Conservation (phyloP, 2,113 vertebrate genomes). For the Vidua macroura region DNA sequence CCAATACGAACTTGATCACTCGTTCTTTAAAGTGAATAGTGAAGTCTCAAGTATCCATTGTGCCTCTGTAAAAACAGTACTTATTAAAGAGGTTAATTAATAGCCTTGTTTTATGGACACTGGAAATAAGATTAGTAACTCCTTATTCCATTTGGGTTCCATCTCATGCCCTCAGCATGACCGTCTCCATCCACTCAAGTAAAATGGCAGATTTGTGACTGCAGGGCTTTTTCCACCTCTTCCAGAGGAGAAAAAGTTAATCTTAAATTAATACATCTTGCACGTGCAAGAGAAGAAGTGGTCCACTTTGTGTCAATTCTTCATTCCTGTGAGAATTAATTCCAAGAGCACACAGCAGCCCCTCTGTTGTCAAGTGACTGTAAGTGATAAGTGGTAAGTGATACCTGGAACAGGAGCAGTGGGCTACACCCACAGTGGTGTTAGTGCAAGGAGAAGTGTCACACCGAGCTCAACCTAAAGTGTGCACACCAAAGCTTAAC, state of each 20-base stretch:
- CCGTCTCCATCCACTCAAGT: not conserved
- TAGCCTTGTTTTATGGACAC: not conserved
- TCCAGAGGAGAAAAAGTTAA: not conserved
- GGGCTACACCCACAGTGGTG: not conserved
- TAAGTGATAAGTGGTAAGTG: not conserved
- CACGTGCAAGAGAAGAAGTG: not conserved
- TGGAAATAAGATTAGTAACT: not conserved
- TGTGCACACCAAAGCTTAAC: not conserved
- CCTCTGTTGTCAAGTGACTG: not conserved
- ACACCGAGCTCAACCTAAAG: not conserved
- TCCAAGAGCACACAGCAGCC: not conserved
- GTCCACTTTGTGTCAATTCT: not conserved
- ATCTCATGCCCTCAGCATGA: not conserved
- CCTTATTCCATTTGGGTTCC: not conserved
- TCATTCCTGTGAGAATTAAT: not conserved
- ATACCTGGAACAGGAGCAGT: not conserved
- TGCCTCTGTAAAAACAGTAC: not conserved
- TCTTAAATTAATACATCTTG: not conserved
- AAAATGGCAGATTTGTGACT: not conserved
- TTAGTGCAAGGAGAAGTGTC: not conserved
- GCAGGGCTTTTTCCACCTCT: not conserved
- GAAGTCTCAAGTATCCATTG: not conserved
- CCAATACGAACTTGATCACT: not conserved
- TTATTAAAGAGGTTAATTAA: slow-evolving; percentile 21
- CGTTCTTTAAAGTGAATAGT: not conserved